Conservation (phyloP, 2,797 vertebrate species). For the Pangasius larnaudii region DNA sequence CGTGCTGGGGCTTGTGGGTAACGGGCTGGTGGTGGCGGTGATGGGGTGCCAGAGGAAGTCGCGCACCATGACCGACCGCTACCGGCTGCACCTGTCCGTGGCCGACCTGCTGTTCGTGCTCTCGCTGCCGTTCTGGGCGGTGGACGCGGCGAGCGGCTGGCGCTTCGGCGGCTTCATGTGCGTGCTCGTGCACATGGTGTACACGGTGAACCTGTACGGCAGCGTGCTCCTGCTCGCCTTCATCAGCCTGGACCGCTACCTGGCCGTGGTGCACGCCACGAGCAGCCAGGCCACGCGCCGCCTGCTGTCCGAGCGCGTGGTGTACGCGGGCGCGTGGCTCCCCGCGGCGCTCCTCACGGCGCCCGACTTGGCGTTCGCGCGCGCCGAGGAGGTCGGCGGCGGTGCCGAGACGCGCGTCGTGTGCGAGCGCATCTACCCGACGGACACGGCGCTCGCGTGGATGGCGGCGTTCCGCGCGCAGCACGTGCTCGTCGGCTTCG, state of each 20-base stretch:
- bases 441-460: conserved; percentile 74
- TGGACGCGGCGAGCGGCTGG: conserved; percentile 88
- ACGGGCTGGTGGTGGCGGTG: conserved; percentile 93
- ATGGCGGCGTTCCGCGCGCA: conserved; percentile 88
- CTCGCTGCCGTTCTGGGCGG: conserved; percentile 96
- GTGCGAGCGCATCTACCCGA: conserved; percentile 89
- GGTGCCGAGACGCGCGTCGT: conserved; percentile 68
- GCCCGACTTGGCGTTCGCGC: conserved; percentile 90
- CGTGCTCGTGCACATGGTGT: conserved; percentile 90
- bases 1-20: conserved; percentile 89
- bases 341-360: conserved; percentile 89
- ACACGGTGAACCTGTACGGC: conserved; percentile 96
- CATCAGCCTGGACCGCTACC: conserved; percentile 96
- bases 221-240: conserved; percentile 97
- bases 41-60: conserved; percentile 95
- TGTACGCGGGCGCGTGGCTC: conserved; percentile 86
- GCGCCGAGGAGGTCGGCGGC: conserved; percentile 65
- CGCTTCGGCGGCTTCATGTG: conserved; percentile 87
- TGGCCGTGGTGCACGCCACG: conserved; percentile 94
- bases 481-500: conserved; percentile 90
- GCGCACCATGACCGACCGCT: conserved; percentile 93
- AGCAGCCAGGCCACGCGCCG: conserved; percentile 89
- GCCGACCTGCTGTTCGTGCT: conserved; percentile 96
- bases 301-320: conserved; percentile 87
- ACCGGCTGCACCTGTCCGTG: conserved; percentile 92